phyloP scores from a whole-genome alignment of 2,113 vertebrate species.

The Brachirus orientalis region DNA sequence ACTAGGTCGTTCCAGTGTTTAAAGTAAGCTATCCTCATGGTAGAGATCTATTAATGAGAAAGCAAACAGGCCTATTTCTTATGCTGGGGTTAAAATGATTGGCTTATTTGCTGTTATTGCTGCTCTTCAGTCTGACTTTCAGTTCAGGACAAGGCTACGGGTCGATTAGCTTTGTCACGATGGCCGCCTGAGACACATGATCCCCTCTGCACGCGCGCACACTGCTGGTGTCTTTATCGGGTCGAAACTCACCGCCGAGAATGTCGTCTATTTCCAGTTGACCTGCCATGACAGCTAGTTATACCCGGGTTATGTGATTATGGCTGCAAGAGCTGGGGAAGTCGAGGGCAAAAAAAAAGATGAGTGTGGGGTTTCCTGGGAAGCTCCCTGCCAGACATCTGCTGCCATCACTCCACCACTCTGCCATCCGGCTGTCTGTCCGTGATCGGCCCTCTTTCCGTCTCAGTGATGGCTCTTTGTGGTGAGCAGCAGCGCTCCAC shows the following conservation, averaged over 20 bases:
- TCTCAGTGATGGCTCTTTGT: slow-evolving; percentile 53
- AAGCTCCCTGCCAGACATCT: slow-evolving; percentile 72
- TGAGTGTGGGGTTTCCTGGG: slow-evolving; percentile 72
- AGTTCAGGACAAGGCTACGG: slow-evolving; percentile 31
- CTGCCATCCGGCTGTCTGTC: slow-evolving; percentile 22
- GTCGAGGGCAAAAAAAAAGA: slow-evolving; percentile 53
- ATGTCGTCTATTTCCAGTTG: slow-evolving; percentile 70
- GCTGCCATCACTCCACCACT: slow-evolving; percentile 66
- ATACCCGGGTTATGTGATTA: slow-evolving; percentile 52
- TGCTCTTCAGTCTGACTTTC: slow-evolving; percentile 14
- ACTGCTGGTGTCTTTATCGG: slow-evolving; percentile 45
- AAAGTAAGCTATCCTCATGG: too few species aligned
- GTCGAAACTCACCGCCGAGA: slow-evolving; percentile 30
- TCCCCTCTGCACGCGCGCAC: slow-evolving; percentile 10
- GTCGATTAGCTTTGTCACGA: slow-evolving; percentile 68
- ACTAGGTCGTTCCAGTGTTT: too few species aligned
- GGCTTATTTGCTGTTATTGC: background rate
- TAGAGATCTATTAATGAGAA: too few species aligned
- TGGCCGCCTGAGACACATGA: slow-evolving; percentile 56
- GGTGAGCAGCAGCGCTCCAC: slow-evolving; percentile 39
- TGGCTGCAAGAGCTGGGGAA: slow-evolving; percentile 28
- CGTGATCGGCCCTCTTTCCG: slow-evolving; percentile 25
- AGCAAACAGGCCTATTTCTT: background rate
- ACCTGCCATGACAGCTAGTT: slow-evolving; percentile 57
- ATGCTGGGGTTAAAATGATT: too few species aligned